phyloP scores from a whole-genome alignment of 2,797 vertebrate genomes.

The Takifugu rubripes region DNA sequence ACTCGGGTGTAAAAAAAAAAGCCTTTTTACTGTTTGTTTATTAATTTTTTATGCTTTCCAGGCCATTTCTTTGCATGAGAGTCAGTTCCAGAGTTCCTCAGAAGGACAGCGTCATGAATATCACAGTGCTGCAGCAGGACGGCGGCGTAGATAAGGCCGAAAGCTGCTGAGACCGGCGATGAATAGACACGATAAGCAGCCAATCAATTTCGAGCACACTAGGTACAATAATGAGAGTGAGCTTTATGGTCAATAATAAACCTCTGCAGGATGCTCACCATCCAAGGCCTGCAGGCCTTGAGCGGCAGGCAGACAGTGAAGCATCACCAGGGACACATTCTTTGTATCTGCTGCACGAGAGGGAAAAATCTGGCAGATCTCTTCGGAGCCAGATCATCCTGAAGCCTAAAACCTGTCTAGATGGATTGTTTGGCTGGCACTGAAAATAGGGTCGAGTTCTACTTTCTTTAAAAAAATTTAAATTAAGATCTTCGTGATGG shows the following conservation, averaged over 20 bases:
- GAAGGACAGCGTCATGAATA: slow-evolving; percentile 34
- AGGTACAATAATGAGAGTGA: slow-evolving; percentile 44
- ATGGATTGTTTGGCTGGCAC: not conserved
- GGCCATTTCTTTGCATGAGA: slow-evolving; percentile 54
- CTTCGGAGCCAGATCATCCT: not conserved
- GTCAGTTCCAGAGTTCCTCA: slow-evolving; percentile 47
- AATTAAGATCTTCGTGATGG: too few relatives aligned
- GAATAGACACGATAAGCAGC: slow-evolving; percentile 31
- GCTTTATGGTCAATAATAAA: slow-evolving; percentile 46
- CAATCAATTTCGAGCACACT: slow-evolving; percentile 41
- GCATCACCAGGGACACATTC: slow-evolving; percentile 1
- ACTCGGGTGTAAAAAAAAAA: not conserved
- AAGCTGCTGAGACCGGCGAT: slow-evolving; percentile 32
- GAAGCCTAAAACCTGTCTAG: not conserved
- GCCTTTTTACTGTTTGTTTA: slow-evolving; percentile 10
- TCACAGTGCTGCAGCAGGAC: slow-evolving; percentile 23
- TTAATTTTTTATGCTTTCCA: slow-evolving; percentile 34
- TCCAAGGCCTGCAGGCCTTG: slow-evolving; percentile 12
- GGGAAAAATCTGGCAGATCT: not conserved
- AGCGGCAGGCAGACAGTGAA: slow-evolving; percentile 15
- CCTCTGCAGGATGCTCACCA: slow-evolving; percentile 23
- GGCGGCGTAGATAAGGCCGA: slow-evolving; percentile 45
- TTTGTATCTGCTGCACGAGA: not conserved
- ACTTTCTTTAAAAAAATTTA: too few relatives aligned
- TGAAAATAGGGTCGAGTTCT: not conserved